Conservation (phyloP, 2,888 invertebrate genomes). For the Eucera pruinosa region DNA sequence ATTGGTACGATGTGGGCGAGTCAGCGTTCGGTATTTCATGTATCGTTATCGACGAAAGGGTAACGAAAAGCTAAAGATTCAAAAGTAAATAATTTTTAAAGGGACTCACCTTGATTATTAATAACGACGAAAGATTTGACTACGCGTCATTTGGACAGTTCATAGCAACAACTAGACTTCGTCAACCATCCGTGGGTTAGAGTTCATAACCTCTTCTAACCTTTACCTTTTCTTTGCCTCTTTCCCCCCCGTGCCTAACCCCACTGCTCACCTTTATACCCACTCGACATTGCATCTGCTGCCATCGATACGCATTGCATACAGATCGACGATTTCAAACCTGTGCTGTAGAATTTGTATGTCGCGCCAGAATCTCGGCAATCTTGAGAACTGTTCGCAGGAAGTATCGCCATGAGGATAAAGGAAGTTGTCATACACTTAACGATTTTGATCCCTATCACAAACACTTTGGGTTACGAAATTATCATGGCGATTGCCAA, state of each 20-base stretch:
- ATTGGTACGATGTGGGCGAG: conserved; percentile 54
- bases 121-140: conserved; percentile 63
- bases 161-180: conserved; percentile 72
- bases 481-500: no score
- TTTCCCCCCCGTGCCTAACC: conserved; percentile 64
- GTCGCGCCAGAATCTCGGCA: conserved; percentile 41
- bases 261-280: conserved; percentile 68
- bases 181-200: conserved; percentile 74
- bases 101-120: conserved; percentile 70
- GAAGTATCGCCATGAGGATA: conserved; percentile 45
- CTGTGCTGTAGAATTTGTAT: conserved; percentile 35
- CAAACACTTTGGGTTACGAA: no score
- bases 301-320: conserved; percentile 57
- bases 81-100: conserved; percentile 19
- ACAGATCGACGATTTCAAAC: conserved; percentile 47
- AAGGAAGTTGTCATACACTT: conserved; percentile 34
- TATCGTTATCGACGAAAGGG: conserved; percentile 50
- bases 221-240: conserved; percentile 77
- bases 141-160: conserved; percentile 72
- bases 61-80: conserved; percentile 18
- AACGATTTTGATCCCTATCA: no score
- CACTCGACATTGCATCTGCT: conserved; percentile 64
- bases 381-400: conserved; percentile 39
- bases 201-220: conserved; percentile 81
- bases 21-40: conserved; percentile 43